A percentile compares a stretch with the other conserved stretches of the same genome.
Conservation (phyloP, 2,888 invertebrate species). For the Yponomeuta plumbellus region DNA sequence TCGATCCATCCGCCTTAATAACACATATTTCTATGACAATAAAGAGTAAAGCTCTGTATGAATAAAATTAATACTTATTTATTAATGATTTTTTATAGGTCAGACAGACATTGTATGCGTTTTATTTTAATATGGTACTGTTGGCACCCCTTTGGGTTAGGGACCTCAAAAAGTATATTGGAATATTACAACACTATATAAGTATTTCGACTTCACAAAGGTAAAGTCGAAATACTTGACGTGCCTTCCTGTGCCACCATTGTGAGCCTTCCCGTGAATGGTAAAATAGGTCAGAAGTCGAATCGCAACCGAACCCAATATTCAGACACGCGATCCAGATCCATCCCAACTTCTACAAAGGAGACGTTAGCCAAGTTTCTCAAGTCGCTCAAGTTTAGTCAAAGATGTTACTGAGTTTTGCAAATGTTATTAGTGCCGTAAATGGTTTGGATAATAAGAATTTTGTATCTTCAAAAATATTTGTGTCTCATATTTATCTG, state of each 20-base stretch:
- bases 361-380: background rate
- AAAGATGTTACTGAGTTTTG: background rate
- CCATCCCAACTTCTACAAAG: background rate
- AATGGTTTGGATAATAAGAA: background rate
- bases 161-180: background rate
- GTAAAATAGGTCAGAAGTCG: background rate
- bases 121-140: background rate
- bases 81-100: too few species aligned
- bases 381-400: background rate
- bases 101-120: background rate
- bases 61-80: too few species aligned
- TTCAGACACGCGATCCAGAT: background rate
- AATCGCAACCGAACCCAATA: background rate
- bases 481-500: too few species aligned
- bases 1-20: background rate
- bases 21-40: background rate
- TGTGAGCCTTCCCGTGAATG: background rate
- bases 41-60: too few species aligned
- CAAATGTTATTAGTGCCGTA: background rate
- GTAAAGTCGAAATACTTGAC: background rate
- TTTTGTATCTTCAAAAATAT: background rate
- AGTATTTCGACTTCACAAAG: background rate
- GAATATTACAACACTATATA: background rate
- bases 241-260: background rate
- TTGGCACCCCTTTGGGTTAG: background rate